phyloP scores from a whole-genome alignment of 2,797 vertebrate genomes.

The Urocyon cinereoargenteus region DNA sequence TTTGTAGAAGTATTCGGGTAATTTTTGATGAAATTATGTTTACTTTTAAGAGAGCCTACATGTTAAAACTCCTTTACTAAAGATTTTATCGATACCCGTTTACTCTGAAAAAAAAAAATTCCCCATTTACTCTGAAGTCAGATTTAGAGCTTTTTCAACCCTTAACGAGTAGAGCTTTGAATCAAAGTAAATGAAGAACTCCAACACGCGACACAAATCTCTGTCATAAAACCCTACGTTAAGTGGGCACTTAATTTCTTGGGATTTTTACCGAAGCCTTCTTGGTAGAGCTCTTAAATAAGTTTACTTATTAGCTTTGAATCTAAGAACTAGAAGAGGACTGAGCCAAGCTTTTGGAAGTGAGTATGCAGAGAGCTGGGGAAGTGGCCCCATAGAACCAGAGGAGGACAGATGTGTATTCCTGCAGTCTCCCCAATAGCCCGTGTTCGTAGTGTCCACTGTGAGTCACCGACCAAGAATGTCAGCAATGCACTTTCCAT shows the following conservation, averaged over 20 bases:
- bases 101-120: background rate
- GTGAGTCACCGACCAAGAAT: background rate
- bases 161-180: background rate
- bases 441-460: background rate
- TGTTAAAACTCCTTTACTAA: background rate
- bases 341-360: background rate
- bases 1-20: background rate
- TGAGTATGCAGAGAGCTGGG: no score
- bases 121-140: background rate
- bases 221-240: background rate
- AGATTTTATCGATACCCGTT: background rate
- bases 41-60: background rate
- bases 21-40: constrained; percentile 7
- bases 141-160: background rate
- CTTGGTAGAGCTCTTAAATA: background rate
- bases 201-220: background rate
- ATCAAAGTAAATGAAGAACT: background rate
- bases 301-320: background rate
- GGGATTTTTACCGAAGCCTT: background rate
- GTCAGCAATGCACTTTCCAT: background rate
- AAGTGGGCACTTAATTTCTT: background rate
- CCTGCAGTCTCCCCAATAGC: background rate
- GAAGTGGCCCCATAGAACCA: no score
- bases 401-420: background rate
- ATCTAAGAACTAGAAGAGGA: background rate